Evolutionary conservation across 2,113 vertebrate genomes (phyloP).

Genomic region (Melozone crissalis): DNA sequence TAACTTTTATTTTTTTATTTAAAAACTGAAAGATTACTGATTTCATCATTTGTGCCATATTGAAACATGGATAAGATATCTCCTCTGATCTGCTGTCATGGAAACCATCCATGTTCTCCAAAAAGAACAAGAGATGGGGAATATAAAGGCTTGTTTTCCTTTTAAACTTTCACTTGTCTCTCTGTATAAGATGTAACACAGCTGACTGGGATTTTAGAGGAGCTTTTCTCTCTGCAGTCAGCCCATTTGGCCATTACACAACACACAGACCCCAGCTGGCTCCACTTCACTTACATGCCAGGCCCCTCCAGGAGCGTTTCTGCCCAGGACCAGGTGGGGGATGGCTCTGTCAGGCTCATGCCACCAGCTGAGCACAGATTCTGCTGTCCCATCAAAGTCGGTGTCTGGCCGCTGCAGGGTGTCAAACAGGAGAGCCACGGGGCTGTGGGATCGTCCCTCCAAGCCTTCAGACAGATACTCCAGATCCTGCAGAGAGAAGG

Average conservation of each 20-base stretch:
- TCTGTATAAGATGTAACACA: not conserved
- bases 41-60: no score
- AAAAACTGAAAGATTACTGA: not conserved
- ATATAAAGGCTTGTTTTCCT: not conserved
- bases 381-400: constrained; percentile 73
- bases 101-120: not conserved
- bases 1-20: not conserved
- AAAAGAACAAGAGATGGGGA: not conserved
- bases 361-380: constrained; percentile 79
- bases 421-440: constrained; percentile 80
- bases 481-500: constrained; percentile 69
- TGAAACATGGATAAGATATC: no score
- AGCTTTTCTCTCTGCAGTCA: not conserved
- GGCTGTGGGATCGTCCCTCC: constrained; percentile 79
- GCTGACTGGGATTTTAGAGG: not conserved
- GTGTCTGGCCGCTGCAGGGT: constrained; percentile 80
- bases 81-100: not conserved
- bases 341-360: constrained; percentile 54
- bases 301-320: constrained; percentile 76
- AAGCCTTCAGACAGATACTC: constrained; percentile 83
- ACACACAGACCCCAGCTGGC: not conserved
- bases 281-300: constrained; percentile 78
- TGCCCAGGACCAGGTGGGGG: constrained; percentile 82
- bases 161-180: not conserved
- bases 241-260: not conserved